Conservation (phyloP, 2,113 vertebrate species). For the Hydropotes inermis region DNA sequence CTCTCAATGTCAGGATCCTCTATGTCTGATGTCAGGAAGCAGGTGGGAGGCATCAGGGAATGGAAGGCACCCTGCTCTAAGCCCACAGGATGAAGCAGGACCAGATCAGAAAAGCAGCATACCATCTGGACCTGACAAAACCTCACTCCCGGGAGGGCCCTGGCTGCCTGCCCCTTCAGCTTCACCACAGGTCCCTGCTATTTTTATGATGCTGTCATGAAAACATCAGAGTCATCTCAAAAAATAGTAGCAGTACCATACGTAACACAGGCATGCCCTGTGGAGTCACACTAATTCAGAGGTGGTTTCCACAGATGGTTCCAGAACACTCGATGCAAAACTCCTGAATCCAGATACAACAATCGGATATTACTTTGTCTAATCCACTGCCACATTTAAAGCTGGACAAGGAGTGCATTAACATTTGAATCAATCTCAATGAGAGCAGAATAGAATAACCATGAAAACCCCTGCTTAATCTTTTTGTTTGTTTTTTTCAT, state of each 20-base stretch:
- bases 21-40: neutral
- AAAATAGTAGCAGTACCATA: neutral
- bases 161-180: neutral
- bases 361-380: neutral
- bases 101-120: neutral
- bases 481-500: neutral
- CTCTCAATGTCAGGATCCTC: neutral
- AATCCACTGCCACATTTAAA: neutral
- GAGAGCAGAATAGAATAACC: neutral
- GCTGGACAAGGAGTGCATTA: neutral
- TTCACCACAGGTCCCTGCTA: neutral
- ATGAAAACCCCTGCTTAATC: constrained; percentile 9
- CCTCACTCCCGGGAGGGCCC: neutral
- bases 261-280: neutral
- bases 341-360: neutral
- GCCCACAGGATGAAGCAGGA: too few species aligned
- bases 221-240: neutral
- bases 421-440: neutral
- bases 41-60: neutral
- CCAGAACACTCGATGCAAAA: neutral
- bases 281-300: neutral
- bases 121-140: neutral
- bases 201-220: neutral
- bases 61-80: neutral
- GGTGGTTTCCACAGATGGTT: neutral